phyloP scores from a whole-genome alignment of 2,888 invertebrate genomes.

The Ormyrus labotus region DNA sequence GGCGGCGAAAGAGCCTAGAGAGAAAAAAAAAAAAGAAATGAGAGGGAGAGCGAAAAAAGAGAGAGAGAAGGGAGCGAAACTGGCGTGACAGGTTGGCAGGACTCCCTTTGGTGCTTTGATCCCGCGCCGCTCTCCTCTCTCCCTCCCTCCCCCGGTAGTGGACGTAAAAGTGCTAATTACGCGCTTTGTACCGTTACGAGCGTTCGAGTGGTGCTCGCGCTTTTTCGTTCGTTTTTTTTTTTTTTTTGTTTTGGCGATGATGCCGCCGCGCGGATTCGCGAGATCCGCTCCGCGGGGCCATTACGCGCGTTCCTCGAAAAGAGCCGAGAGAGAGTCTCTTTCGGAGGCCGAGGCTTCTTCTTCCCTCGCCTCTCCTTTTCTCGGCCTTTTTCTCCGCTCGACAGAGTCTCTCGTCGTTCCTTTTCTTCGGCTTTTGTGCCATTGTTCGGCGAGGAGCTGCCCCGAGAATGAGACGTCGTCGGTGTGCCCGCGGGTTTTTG shows the following conservation, averaged over 20 bases:
- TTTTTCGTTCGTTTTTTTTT: conserved; percentile 40
- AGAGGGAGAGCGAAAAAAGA: background rate
- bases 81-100: conserved; percentile 67
- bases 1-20: conserved; percentile 25
- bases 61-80: conserved; percentile 60
- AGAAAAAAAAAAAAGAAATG: conserved; percentile 2
- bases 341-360: background rate
- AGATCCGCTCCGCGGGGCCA: conserved; percentile 23
- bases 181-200: conserved; percentile 60
- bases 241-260: background rate
- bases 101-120: conserved; percentile 63
- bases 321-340: no score
- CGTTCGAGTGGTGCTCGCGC: conserved; percentile 6
- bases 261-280: conserved; percentile 13
- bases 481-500: conserved; percentile 18
- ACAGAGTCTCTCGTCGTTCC: background rate
- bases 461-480: conserved; percentile 48
- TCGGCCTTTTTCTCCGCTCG: background rate
- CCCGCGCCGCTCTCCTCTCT: conserved; percentile 51
- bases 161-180: conserved; percentile 69
- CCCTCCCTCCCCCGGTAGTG: conserved; percentile 33
- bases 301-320: conserved; percentile 43
- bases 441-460: conserved; percentile 29
- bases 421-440: conserved; percentile 34
- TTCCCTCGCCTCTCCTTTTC: background rate